Conservation (phyloP, 2,113 vertebrate species). For the Ploceus nigricollis region DNA sequence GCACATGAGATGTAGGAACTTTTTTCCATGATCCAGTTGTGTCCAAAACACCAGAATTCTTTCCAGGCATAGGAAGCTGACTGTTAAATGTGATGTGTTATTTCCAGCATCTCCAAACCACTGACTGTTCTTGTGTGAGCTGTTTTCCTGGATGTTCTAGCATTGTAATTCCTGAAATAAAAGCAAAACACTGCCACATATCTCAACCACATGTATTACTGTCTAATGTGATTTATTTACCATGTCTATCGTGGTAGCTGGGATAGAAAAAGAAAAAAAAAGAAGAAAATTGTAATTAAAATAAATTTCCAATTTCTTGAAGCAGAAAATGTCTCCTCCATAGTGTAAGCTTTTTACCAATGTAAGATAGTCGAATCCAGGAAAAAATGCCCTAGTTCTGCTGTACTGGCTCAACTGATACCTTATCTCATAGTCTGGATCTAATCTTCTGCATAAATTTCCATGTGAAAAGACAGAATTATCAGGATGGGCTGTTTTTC, state of each 20-base stretch:
- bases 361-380: background rate
- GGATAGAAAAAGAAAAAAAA: background rate
- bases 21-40: background rate
- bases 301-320: background rate
- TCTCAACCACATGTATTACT: background rate
- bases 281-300: background rate
- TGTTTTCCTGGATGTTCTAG: slow-evolving; percentile 80
- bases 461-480: background rate
- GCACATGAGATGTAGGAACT: slow-evolving; percentile 68
- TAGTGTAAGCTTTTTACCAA: background rate
- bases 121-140: slow-evolving; percentile 81
- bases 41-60: background rate
- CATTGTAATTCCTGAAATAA: slow-evolving; percentile 82
- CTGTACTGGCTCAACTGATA: background rate
- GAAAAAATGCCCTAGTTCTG: background rate
- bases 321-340: background rate
- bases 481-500: background rate
- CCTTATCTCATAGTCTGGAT: background rate
- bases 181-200: slow-evolving; percentile 82
- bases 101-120: slow-evolving; percentile 77
- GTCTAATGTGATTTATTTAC: slow-evolving; percentile 41
- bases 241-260: background rate
- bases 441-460: background rate
- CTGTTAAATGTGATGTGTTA: slow-evolving; percentile 63
- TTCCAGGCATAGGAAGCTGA: background rate